Percentiles rank a stretch among this genome's conserved stretches.
phyloP scores from a whole-genome alignment of 2,888 invertebrate species.

The Apodemia mormo region DNA sequence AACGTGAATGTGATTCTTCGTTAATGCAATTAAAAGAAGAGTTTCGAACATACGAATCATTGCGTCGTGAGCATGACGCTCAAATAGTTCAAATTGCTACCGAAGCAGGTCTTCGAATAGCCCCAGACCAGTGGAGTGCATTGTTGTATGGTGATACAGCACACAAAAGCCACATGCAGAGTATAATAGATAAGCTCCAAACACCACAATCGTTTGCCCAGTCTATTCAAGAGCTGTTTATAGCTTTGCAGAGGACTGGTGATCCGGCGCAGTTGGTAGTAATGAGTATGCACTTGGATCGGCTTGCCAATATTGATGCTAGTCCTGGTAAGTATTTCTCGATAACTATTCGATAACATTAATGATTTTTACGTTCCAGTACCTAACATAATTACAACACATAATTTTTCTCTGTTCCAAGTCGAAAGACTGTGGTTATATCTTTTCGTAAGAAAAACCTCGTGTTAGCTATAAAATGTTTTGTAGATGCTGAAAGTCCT shows the following conservation, averaged over 20 bases:
- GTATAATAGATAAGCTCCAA: slow-evolving; percentile 91
- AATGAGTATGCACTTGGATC: slow-evolving; percentile 90
- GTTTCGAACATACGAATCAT: slow-evolving; percentile 95
- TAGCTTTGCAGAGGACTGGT: slow-evolving; percentile 93
- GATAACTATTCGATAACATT: no score
- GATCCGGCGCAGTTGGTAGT: slow-evolving; percentile 90
- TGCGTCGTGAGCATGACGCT: slow-evolving; percentile 97
- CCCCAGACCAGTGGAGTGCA: slow-evolving; percentile 99
- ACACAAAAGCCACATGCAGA: slow-evolving; percentile 99
- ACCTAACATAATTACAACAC: no score
- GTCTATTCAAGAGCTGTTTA: slow-evolving; percentile 94
- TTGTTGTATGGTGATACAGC: slow-evolving; percentile 96
- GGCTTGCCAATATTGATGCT: slow-evolving; percentile 93
- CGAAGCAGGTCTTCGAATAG: slow-evolving; percentile 97
- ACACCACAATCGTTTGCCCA: slow-evolving; percentile 96
- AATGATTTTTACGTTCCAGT: no score
- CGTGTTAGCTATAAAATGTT: not conserved
- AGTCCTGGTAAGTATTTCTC: slow-evolving; percentile 69
- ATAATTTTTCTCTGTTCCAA: no score
- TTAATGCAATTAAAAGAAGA: slow-evolving; percentile 99
- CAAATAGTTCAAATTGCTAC: slow-evolving; percentile 99
- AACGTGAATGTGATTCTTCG: slow-evolving; percentile 97
- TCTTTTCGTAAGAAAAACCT: no score
- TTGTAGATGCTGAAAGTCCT: slow-evolving; percentile 61
- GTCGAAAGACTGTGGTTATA: no score